Evolutionary conservation across 2,113 vertebrate genomes (phyloP), one percentile per base, ranked within the genome.

Genomic region (Rhineura floridana): DNA sequence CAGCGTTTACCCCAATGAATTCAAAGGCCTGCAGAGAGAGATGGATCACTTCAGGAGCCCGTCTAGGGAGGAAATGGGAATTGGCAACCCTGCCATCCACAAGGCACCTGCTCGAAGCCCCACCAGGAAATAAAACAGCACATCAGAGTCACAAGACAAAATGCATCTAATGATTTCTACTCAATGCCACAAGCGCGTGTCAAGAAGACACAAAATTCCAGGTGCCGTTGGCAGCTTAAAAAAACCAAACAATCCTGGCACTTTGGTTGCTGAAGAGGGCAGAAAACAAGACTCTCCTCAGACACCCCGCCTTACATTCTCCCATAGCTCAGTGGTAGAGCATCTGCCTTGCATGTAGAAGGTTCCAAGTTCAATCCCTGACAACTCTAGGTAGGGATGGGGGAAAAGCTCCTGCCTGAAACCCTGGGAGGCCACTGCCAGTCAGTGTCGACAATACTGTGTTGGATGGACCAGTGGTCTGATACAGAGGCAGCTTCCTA

Each of bases 11-110:
- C 8, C 87, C 59, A 0, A 83, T 75, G 17, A 97, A 96, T 79
- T 85, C 95, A 84, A 97, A 97, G 15, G 97, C 91, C 91, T 97
- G 96, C 39, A 98, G 89, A 52, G 95, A 92, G 21, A 98, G 93
- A 44, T 90, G 75, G 17, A 97, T 28, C 0, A 93, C 91, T 52
- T 96, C 96, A 0, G 96, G 94, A n/a, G 94, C 90, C 62, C 85
- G 88, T 42, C 96, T 93, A 48, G 94, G 95, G 13, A 97, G 89
- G 89, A 97, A 98, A n/a, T n/a, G 50, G 0, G 97, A 96, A 48
- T 90, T 86, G 3, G 93, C 92, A 1, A 15, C 88, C 82, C 90
- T 90, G 19, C 96, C 94, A 77, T 97, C 97, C 28, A 94, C 55
- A 50, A 98, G 94, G 92, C 97, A 98, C 6, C 89, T 90, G 82